These are phyloP conservation scores for Vultur gryphus DNA, from an alignment of 2,797 vertebrate species.

Conservation along the genomic window DNA sequence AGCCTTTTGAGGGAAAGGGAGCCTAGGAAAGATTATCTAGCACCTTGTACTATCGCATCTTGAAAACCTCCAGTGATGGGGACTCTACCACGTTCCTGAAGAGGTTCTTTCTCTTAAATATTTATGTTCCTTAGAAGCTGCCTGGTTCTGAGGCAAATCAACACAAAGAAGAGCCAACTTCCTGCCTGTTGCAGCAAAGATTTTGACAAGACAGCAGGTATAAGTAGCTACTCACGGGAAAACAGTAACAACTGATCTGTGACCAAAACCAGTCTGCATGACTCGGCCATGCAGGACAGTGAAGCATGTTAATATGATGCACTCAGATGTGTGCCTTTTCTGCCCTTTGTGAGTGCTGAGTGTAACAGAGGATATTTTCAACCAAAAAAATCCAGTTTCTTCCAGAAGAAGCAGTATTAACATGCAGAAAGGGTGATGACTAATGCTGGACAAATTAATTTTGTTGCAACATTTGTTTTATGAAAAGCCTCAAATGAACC, in stretches of 20 bases:
- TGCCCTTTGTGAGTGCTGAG: background rate
- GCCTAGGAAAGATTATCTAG: background rate
- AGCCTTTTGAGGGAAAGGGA: background rate
- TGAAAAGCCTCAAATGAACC: constrained; percentile 18
- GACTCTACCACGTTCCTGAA: background rate
- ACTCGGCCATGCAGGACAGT: background rate
- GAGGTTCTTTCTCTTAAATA: background rate
- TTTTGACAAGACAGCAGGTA: background rate
- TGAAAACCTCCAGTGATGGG: background rate
- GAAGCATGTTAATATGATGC: background rate
- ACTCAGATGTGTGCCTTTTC: background rate
- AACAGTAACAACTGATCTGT: background rate
- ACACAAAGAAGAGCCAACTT: background rate
- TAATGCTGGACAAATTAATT: constrained; percentile 59
- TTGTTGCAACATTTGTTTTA: constrained; percentile 38
- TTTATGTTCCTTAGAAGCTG: background rate
- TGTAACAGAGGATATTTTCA: background rate
- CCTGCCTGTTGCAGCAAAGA: background rate
- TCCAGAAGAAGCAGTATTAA: background rate
- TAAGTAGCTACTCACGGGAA: background rate
- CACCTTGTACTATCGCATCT: background rate
- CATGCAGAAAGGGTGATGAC: constrained; percentile 23
- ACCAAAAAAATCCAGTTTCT: background rate
- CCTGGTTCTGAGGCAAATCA: background rate
- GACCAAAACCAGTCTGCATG: background rate